phyloP scores from a whole-genome alignment of 2,888 invertebrate species.

The Nomada fucata region DNA sequence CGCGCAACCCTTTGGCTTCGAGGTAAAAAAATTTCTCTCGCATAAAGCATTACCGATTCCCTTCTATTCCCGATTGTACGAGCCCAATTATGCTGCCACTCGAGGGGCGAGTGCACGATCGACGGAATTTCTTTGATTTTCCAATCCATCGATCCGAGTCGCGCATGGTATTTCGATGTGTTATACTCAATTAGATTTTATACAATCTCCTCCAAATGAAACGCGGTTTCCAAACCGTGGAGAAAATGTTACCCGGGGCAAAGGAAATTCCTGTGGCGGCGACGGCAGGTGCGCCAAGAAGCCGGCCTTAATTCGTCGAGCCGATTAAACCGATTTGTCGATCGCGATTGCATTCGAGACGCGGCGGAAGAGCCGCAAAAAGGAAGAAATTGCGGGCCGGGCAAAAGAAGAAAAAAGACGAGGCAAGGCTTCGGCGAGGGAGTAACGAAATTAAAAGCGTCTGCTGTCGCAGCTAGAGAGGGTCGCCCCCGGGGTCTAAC shows the following conservation, averaged over 20 bases:
- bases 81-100: neutral
- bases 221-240: no score
- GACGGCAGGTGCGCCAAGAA: neutral
- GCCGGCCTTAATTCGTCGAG: constrained; percentile 31
- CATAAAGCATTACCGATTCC: neutral
- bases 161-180: no score
- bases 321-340: constrained; percentile 55
- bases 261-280: neutral
- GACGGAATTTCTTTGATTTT: no score
- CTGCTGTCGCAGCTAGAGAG: constrained; percentile 64
- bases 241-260: no score
- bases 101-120: no score
- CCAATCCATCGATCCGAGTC: no score
- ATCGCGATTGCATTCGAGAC: constrained; percentile 54
- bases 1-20: no score
- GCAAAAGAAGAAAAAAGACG: constrained; percentile 22
- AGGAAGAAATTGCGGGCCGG: constrained; percentile 37
- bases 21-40: neutral
- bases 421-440: constrained; percentile 43
- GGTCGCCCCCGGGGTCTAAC: constrained; percentile 44
- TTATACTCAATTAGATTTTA: no score
- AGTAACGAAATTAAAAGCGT: constrained; percentile 79
- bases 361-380: constrained; percentile 36
- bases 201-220: no score
- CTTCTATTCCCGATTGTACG: no score